Percentiles rank a stretch among this genome's conserved stretches.
phyloP scores from a whole-genome alignment of 2,888 invertebrate genomes.

The Ophion obscuratus region DNA sequence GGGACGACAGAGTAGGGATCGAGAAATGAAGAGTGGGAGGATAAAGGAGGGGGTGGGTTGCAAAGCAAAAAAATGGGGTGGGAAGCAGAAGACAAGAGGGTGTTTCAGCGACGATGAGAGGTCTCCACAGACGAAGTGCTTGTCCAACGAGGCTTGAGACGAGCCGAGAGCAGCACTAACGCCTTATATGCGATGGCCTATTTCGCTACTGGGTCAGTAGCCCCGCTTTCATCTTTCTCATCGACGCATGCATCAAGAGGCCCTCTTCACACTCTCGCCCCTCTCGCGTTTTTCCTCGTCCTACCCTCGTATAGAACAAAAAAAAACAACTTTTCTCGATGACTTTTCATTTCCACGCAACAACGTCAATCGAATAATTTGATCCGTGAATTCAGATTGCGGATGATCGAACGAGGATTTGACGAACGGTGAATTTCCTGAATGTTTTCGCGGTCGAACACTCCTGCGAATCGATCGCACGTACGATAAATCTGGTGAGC shows the following conservation, averaged over 20 bases:
- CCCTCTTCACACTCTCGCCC: conserved; percentile 25
- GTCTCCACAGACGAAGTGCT: conserved; percentile 55
- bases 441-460: background rate
- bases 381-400: background rate
- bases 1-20: background rate
- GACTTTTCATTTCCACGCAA: conserved; percentile 34
- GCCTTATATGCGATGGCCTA: conserved; percentile 67
- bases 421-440: conserved; percentile 15
- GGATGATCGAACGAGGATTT: background rate
- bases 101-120: conserved; percentile 49
- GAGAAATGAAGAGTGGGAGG: too few relatives aligned
- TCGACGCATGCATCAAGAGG: conserved; percentile 49
- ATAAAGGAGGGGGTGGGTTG: background rate
- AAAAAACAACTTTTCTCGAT: conserved; percentile 34
- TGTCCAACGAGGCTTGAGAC: conserved; percentile 57
- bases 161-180: conserved; percentile 22
- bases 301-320: background rate
- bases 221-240: conserved; percentile 71
- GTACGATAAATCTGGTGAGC: background rate
- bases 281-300: background rate
- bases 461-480: background rate
- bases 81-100: conserved; percentile 17
- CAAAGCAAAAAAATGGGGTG: background rate
- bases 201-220: conserved; percentile 77
- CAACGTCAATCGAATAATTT: background rate